Base-by-base conservation (phyloP, 1,140 invertebrate species). In the Drosophila ogumai region DNA sequence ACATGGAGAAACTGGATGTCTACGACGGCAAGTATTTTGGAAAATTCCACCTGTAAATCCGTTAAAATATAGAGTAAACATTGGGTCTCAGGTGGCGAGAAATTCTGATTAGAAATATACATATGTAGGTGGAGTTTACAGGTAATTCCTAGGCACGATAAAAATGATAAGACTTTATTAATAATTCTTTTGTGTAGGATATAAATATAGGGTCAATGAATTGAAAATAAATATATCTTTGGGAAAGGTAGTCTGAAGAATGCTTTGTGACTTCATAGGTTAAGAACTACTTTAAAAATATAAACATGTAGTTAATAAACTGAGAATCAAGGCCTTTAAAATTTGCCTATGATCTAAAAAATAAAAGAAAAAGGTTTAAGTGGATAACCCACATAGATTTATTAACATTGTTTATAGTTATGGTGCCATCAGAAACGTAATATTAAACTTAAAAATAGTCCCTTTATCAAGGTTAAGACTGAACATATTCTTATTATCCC, bases 1-100 rank as follows among this genome's bases (percentile, higher is more conserved):
- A 90, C 69, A 91, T 90, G 86, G 86, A 90, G 32, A 90, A 90
- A 41, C 79, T 90, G 17, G 86, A 90, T 32, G 86, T 90, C 9
- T 90, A 90, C 40, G 86, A 90, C 64, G 86, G 86, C 90, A 38
- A 82, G 86, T 81, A 77, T 25, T 36, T 32, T 5, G 8, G 19
- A 19, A 65, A 65, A 32, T 61, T 63, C 38, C n/a, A 15, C 36
- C 25, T 32, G 22, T 32, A 43, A 60, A 25, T 55, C 52, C 34
- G 34, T 55, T 25, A 55, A 55, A 55, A n/a, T 25, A 22, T 25
- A 38, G 19, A 54, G 34, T 38, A 55, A 55, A 55, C 19, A 38
- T 36, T 22, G 13, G 17, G 1, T 5, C 28, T 17, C 19, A 2
- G 28, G n/a, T 3, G 50, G 50, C 13, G 19, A 6, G 19, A 10